Evolutionary conservation across 2,888 invertebrate genomes (phyloP).

Genomic region (Cetonia aurata): DNA sequence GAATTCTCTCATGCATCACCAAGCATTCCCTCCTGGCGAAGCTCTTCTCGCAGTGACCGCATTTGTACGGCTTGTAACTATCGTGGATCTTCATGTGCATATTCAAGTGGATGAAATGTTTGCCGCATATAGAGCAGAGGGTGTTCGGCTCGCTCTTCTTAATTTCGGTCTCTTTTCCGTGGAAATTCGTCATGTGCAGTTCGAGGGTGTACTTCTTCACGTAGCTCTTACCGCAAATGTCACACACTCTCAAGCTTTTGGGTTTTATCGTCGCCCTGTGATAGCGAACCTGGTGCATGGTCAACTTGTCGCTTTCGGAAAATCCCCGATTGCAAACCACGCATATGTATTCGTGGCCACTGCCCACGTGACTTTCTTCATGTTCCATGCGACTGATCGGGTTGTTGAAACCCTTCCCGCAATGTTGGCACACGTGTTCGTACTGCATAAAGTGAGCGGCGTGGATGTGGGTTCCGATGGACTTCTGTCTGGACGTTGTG

Average conservation of each 20-base stretch:
- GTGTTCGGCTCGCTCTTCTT: no score
- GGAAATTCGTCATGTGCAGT: no score
- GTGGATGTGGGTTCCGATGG: slow-evolving; percentile 53
- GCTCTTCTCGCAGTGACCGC: slow-evolving; percentile 66
- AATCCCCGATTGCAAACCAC: no score
- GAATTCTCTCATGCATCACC: slow-evolving; percentile 48
- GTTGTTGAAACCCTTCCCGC: slow-evolving; percentile 71
- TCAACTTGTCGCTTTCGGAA: no score
- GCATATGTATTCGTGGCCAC: no score
- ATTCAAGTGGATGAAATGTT: slow-evolving; percentile 50
- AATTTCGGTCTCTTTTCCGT: no score
- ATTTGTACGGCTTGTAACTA: slow-evolving; percentile 65
- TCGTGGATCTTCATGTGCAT: slow-evolving; percentile 56
- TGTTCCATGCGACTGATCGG: slow-evolving; percentile 70
- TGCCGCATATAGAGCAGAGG: no score
- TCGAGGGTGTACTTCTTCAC: no score
- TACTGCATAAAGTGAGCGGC: slow-evolving; percentile 30
- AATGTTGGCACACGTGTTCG: slow-evolving; percentile 58
- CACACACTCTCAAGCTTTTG: no score
- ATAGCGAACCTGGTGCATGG: no score
- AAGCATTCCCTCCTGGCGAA: slow-evolving; percentile 61
- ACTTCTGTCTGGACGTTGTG: slow-evolving; percentile 56
- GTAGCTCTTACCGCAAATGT: no score
- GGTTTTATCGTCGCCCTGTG: no score
- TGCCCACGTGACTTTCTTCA: slow-evolving; percentile 52